phyloP scores from a whole-genome alignment of 2,888 invertebrate species.

The Proisotoma minuta region DNA sequence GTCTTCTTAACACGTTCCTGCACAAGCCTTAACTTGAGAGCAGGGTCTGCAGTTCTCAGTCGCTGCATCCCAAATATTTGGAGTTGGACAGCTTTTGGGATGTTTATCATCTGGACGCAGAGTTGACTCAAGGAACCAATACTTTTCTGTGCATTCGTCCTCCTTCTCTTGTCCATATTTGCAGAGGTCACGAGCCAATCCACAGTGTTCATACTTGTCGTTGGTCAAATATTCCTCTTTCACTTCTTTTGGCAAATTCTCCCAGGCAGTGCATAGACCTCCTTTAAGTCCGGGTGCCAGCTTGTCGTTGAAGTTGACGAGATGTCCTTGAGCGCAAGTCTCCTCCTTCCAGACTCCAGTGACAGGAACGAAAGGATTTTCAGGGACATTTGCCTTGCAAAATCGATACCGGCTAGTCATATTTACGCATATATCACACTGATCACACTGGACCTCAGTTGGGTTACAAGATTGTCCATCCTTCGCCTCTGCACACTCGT shows the following conservation, averaged over 20 bases:
- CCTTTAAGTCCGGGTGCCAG: neutral
- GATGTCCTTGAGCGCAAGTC: neutral
- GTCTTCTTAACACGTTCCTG: no score
- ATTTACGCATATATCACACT: neutral
- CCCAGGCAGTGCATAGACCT: neutral
- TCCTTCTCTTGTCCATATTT: neutral
- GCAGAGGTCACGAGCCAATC: neutral
- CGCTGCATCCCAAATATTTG: no score
- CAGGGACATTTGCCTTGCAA: neutral
- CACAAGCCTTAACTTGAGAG: no score
- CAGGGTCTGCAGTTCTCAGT: no score
- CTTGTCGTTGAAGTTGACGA: neutral
- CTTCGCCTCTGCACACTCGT: no score
- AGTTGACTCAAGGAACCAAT: no score
- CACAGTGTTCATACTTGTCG: neutral
- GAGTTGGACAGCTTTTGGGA: no score
- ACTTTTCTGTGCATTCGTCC: neutral
- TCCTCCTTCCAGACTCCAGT: neutral
- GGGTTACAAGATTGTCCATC: neutral
- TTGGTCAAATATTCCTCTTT: neutral
- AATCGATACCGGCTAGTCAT: neutral
- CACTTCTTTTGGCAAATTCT: neutral
- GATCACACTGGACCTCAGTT: neutral
- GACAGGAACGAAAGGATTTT: neutral
- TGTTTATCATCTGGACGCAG: no score